Percentiles rank a stretch among this genome's conserved stretches.
Evolutionary conservation across 2,888 invertebrate genomes (phyloP).

Genomic region (Sepiola atlantica): DNA sequence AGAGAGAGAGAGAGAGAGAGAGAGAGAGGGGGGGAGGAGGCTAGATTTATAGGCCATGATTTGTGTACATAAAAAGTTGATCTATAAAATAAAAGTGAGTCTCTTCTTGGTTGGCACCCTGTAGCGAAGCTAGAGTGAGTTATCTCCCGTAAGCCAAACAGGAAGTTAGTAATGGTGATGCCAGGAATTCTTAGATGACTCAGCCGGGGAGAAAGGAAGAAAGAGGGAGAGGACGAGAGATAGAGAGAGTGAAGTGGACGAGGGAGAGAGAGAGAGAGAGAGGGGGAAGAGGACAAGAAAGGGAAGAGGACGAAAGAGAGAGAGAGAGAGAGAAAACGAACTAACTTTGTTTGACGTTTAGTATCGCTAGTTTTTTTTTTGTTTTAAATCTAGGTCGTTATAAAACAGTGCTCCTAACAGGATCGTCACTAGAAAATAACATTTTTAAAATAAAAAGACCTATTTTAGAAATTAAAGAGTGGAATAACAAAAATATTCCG

Average conservation of each 20-base stretch:
- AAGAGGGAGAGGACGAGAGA: neutral
- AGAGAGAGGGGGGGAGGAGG: neutral
- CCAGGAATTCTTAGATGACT: neutral
- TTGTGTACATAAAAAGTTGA: conserved; percentile 3
- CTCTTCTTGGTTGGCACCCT: neutral
- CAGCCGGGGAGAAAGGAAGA: neutral
- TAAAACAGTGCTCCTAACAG: neutral
- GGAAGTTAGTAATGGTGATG: conserved; percentile 32
- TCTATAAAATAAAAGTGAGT: neutral
- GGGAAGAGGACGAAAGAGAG: neutral
- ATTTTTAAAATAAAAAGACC: neutral
- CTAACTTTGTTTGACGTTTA: neutral
- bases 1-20: neutral
- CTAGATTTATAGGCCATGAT: neutral
- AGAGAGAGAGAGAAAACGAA: neutral
- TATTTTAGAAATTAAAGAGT: neutral
- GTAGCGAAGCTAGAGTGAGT: neutral
- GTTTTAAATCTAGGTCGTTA: neutral
- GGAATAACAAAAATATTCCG: neutral
- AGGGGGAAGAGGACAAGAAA: neutral
- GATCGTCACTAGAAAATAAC: neutral
- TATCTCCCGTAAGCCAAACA: conserved; percentile 32
- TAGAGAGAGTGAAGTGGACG: neutral
- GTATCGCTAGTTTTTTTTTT: neutral
- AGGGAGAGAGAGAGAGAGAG: neutral